Base-by-base conservation (phyloP, 2,113 vertebrate genomes). In the Chaetodon auriga region DNA sequence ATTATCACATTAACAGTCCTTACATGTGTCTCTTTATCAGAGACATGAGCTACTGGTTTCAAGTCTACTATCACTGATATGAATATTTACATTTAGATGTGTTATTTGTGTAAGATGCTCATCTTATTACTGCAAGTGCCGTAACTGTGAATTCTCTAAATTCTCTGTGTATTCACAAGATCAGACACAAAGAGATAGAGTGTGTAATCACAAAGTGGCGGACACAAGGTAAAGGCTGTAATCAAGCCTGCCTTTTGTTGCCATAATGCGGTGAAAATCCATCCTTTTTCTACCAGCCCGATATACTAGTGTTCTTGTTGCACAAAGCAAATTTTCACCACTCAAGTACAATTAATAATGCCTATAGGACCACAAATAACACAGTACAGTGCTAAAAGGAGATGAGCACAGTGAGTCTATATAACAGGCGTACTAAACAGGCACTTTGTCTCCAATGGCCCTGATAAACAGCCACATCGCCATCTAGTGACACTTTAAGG, bases 401-500 rank as follows among this genome's bases (percentile, higher is more conserved):
- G 81, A 92, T 64, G 74, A 76, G 62, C 81, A 60, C 75, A 72
- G 54, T 84, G 60, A 89, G 71, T 81, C 63, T 58, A 48, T 68
- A 53, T 86, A 74, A 87, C 48, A 72, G 61, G 84, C 61, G 82
- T 64, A 62, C 81, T 87, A 51, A 86, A 69, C 77, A 81, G 66
- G 78, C 89, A 78, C 38, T 66, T 75, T 72, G 38, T 13, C 48
- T 82, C 25, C 35, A 43, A 72, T n/a, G 64, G 16, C 3, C n/a
- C 58, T 68, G 73, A 18, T 73, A 65, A 80, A 83, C 16, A 78
- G 18, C 84, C 84, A 93, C 84, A 92, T 77, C 77, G 83, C 92
- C 92, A 89, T 89, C 93, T 91, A 92, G 91, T 87, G 93, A 61
- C 65, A n/a, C 18, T 23, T 19, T 30, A 1, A 19, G 23, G 72